Percentiles rank a stretch among this genome's conserved stretches.
Evolutionary conservation across 1,140 invertebrate genomes (phyloP).

Genomic region (Trichoplusia ni): DNA sequence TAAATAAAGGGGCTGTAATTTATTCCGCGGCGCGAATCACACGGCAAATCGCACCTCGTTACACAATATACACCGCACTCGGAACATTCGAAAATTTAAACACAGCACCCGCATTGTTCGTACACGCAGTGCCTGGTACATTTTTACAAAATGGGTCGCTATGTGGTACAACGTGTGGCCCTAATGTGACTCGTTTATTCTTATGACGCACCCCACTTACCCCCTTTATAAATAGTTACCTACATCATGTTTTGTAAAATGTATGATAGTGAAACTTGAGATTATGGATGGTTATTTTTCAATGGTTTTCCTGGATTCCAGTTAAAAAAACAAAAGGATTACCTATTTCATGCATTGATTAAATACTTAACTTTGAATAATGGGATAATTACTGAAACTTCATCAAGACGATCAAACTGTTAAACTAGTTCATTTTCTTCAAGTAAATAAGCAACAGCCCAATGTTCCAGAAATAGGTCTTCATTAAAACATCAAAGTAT

Average conservation of each 20-base stretch:
- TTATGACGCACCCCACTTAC: conserved; percentile 35
- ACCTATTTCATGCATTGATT: too few species aligned
- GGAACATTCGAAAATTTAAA: neutral
- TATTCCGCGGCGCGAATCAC: too few species aligned
- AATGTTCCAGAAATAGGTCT: too few species aligned
- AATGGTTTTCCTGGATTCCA: too few species aligned
- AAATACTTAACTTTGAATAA: too few species aligned
- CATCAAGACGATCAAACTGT: too few species aligned
- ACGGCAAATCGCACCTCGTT: neutral
- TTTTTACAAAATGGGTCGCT: conserved; percentile 27
- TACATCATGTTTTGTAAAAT: conserved; percentile 21
- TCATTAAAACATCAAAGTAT: too few species aligned
- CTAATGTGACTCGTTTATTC: conserved; percentile 42
- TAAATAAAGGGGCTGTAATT: too few species aligned
- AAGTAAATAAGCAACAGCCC: too few species aligned
- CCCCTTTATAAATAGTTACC: conserved; percentile 28
- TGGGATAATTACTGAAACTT: too few species aligned
- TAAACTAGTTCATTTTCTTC: too few species aligned
- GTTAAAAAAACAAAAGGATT: too few species aligned
- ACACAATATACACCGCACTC: neutral
- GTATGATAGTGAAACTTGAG: conserved; percentile 6
- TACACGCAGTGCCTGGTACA: conserved; percentile 1
- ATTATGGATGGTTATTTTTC: neutral
- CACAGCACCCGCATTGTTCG: neutral
- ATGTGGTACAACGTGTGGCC: conserved; percentile 31